Evolutionary conservation across 1,140 invertebrate genomes (phyloP).

Genomic region (Anastatus disparis): DNA sequence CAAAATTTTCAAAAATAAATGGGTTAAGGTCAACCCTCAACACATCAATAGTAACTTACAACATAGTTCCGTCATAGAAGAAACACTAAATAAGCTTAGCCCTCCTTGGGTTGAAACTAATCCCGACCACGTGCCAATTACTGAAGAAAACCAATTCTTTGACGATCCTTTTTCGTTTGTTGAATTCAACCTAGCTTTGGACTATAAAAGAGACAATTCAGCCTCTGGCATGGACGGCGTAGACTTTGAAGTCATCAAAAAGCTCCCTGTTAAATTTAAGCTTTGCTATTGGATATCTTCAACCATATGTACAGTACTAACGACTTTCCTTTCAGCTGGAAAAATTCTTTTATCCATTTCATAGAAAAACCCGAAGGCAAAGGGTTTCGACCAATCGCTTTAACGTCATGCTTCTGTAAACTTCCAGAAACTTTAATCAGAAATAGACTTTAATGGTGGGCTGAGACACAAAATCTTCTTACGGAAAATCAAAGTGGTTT

Average conservation of each 20-base stretch:
- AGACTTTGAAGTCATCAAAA: background rate
- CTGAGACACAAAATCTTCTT: background rate
- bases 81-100: too few relatives aligned
- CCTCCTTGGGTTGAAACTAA: background rate
- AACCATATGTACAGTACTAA: background rate
- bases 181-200: background rate
- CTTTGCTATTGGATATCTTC: background rate
- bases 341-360: background rate
- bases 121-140: background rate
- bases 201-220: background rate
- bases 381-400: background rate
- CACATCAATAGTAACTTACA: background rate
- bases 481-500: background rate
- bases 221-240: background rate
- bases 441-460: background rate
- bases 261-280: background rate
- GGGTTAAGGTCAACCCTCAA: background rate
- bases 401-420: conserved; percentile 2
- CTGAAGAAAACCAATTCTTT: background rate
- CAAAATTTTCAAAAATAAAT: background rate
- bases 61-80: background rate
- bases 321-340: background rate
- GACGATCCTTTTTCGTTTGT: background rate
- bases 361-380: background rate
- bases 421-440: background rate